phyloP scores from a whole-genome alignment of 2,113 vertebrate species.

The Ranitomeya variabilis region DNA sequence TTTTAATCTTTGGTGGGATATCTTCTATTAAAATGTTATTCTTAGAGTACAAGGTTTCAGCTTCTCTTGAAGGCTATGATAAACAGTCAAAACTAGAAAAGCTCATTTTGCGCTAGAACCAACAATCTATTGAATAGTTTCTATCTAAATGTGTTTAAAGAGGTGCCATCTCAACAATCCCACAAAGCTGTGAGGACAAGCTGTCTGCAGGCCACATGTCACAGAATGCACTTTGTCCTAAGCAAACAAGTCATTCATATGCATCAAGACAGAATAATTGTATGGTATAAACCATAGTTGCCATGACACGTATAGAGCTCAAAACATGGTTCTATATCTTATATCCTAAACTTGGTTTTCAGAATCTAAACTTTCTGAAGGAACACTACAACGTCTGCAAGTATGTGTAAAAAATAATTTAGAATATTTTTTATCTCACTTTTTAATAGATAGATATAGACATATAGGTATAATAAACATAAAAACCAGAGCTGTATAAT shows the following conservation, averaged over 20 bases:
- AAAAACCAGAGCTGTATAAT: no score
- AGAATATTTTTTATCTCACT: neutral
- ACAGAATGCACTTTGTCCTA: constrained; percentile 68
- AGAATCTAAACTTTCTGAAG: no score
- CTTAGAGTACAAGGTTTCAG: constrained; percentile 6
- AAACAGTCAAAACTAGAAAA: constrained; percentile 36
- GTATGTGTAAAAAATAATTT: neutral
- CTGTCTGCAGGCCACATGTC: constrained; percentile 70
- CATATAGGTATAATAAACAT: no score
- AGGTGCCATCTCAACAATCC: constrained; percentile 54
- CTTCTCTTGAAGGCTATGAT: constrained; percentile 30
- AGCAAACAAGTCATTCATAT: constrained; percentile 71
- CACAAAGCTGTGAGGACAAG: constrained; percentile 64
- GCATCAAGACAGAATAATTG: constrained; percentile 76
- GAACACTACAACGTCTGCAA: neutral
- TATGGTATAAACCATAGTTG: constrained; percentile 73
- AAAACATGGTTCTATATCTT: constrained; percentile 71
- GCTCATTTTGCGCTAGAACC: constrained; percentile 40
- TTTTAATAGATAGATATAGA: neutral
- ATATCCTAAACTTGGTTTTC: neutral
- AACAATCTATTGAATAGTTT: constrained; percentile 52
- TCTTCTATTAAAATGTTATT: constrained; percentile 31
- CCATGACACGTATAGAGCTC: constrained; percentile 71
- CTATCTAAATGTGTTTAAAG: constrained; percentile 42
- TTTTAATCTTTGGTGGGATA: constrained; percentile 27